Base-by-base conservation (phyloP, 2,888 invertebrate genomes). In the Lithophane socia region DNA sequence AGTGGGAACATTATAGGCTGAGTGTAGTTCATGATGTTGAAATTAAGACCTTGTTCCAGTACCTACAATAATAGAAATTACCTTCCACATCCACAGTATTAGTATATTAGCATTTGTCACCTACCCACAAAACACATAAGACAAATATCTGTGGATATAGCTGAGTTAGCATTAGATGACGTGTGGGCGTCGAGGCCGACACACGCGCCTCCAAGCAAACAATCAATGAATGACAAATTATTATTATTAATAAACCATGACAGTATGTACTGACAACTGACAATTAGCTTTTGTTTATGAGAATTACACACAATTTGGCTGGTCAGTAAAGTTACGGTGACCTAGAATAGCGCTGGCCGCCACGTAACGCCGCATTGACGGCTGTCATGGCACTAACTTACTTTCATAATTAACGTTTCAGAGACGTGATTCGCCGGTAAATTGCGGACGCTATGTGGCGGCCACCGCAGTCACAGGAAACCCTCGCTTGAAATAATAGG, bases 151-250 rank as follows among this genome's bases (percentile, higher is more conserved):
- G 85, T 82, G 52, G 72, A 73, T 87, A 88, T 86, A 85, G 79
- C 37, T 47, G 63, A 56, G 49, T 80, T 75, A 75, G 86, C 86
- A 76, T 86, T 91, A 92, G 89, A 90, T 87, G 89, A 90, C 85
- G 91, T 89, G 95, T 94, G 87, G 95, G 95, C 85, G 91, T 83
- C 93, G 92, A 93, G 94, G 94, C 86, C 93, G 89, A 86, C 89
- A 90, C 90, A 90, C 89, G 82, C 90, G 86, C 89, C 89, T 91
- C 91, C 91, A 84, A 90, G 90, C 92, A 92, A 94, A 94, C 94
- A 94, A 93, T 93, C 94, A 93, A 94, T 94, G 93, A 92, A 93
- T 92, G 92, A 94, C 92, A 93, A 94, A 94, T 94, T 92, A 91
- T 88, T 90, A 78, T 85, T 83, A 88, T 87, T 88, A 84, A 84